These are phyloP conservation scores for Candidula unifasciata DNA, from an alignment of 2,888 invertebrate genomes.

Conservation along the genomic window DNA sequence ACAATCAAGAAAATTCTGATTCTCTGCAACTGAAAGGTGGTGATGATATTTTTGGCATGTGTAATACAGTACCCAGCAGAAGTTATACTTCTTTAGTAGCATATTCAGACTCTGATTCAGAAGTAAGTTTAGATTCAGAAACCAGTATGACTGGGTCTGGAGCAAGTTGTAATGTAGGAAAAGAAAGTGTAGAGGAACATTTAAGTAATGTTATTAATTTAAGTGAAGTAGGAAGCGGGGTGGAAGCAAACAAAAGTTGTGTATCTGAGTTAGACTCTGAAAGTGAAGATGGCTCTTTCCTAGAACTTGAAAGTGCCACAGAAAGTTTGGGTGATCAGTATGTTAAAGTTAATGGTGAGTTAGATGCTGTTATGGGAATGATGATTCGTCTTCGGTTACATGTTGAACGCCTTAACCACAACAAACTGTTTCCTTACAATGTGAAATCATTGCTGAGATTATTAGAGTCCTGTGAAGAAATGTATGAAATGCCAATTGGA, in stretches of 20 bases:
- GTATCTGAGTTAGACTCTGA: not conserved
- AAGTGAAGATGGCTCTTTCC: not conserved
- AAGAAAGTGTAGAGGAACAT: not conserved
- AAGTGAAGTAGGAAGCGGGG: no score
- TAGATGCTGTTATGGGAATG: conserved; percentile 40
- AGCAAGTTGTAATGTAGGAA: not conserved
- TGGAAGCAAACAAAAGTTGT: not conserved
- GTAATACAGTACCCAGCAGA: no score
- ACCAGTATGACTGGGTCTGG: not conserved
- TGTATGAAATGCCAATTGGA: conserved; percentile 23
- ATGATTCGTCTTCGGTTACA: conserved; percentile 36
- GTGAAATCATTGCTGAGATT: conserved; percentile 18
- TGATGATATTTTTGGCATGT: not conserved
- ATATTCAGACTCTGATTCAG: conserved; percentile 39
- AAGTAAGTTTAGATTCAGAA: no score
- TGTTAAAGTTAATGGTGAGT: not conserved
- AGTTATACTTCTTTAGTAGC: not conserved
- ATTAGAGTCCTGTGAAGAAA: conserved; percentile 23
- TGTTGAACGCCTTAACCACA: conserved; percentile 9
- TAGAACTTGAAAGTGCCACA: not conserved
- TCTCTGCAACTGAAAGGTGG: not conserved
- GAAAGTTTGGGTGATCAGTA: not conserved
- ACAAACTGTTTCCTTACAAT: conserved; percentile 39
- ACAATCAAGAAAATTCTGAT: not conserved
- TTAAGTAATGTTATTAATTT: not conserved